Conservation (phyloP, 1,140 invertebrate genomes). For the Drosophila eugracilis region DNA sequence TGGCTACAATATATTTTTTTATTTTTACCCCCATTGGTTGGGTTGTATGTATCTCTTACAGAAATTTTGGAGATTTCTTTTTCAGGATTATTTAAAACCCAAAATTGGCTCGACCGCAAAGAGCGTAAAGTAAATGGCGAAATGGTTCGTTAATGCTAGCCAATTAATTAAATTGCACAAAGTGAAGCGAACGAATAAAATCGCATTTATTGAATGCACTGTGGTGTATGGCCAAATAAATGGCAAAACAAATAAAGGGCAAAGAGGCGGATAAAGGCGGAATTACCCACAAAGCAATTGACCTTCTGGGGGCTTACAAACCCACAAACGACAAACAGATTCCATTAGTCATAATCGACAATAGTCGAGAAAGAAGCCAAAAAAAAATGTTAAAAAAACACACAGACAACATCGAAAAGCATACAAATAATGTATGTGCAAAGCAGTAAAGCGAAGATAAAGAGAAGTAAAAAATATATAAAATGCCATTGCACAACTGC, state of each 20-base stretch:
- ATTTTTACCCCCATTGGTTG: too few species aligned
- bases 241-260: constrained; percentile 47
- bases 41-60: not conserved
- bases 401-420: constrained; percentile 32
- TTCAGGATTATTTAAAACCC: constrained; percentile 9
- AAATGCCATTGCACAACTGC: constrained; percentile 74
- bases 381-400: constrained; percentile 53
- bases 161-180: constrained; percentile 69
- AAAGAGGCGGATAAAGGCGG: constrained; percentile 50
- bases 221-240: constrained; percentile 56
- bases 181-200: constrained; percentile 46
- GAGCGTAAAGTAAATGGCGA: constrained; percentile 60
- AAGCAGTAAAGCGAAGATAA: constrained; percentile 31
- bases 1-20: too few species aligned
- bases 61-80: not conserved
- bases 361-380: constrained; percentile 66
- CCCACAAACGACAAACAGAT: constrained; percentile 53
- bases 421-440: constrained; percentile 31
- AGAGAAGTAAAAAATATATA: constrained; percentile 34
- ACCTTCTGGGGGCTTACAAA: constrained; percentile 72
- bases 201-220: constrained; percentile 45
- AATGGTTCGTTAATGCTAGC: constrained; percentile 73
- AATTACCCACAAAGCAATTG: constrained; percentile 78
- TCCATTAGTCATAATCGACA: constrained; percentile 78
- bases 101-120: constrained; percentile 41